These are phyloP conservation scores for Cercopithecus hamlyni DNA, from an alignment of 2,797 vertebrate genomes.

Conservation along the genomic window DNA sequence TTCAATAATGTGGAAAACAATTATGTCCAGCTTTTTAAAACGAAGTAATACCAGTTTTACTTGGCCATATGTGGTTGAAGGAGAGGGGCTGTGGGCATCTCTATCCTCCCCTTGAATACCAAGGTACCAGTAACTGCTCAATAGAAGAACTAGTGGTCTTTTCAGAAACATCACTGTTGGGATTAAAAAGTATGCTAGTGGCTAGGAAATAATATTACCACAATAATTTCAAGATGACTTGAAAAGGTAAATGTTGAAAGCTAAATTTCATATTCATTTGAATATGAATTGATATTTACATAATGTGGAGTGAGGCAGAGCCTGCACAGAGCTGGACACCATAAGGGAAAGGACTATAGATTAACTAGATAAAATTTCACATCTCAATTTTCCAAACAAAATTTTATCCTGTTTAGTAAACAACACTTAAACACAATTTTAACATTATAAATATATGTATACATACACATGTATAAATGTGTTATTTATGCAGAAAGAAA, in stretches of 20 bases:
- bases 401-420: background rate
- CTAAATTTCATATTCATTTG: background rate
- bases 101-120: background rate
- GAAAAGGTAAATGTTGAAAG: background rate
- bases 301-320: background rate
- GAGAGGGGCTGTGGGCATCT: too few relatives aligned
- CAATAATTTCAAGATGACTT: background rate
- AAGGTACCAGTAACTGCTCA: background rate
- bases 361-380: background rate
- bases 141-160: background rate
- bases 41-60: background rate
- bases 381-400: background rate
- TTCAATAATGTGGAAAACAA: background rate
- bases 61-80: background rate
- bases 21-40: background rate
- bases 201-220: background rate
- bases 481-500: background rate
- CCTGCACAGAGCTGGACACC: background rate
- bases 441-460: background rate
- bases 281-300: background rate
- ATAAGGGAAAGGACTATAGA: background rate
- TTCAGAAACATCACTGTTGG: background rate
- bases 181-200: background rate
- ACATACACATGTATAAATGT: background rate
- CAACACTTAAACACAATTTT: background rate